Conservation (phyloP, 2,797 vertebrate genomes). For the Galagoides demidoff region DNA sequence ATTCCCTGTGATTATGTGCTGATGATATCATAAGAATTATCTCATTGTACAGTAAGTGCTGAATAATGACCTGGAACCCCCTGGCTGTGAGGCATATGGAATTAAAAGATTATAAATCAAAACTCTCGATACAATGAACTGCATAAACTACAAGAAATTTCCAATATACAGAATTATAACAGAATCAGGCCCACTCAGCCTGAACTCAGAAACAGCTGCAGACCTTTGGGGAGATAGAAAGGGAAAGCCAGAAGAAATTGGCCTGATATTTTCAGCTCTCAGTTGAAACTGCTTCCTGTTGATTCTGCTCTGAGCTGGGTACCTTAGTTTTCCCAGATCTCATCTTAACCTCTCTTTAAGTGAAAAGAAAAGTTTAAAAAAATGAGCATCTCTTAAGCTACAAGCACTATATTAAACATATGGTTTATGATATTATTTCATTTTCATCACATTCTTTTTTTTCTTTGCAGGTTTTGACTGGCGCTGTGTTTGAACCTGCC, state of each 20-base stretch:
- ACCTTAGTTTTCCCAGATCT: neutral
- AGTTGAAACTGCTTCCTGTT: neutral
- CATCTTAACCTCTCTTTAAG: neutral
- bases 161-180: neutral
- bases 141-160: neutral
- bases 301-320: neutral
- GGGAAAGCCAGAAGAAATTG: neutral
- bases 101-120: neutral
- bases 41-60: constrained; percentile 2
- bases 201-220: neutral
- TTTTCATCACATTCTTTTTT: neutral
- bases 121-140: neutral
- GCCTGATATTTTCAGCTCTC: neutral
- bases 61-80: constrained; percentile 36
- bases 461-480: too few species aligned
- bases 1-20: neutral
- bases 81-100: constrained; percentile 48
- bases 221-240: neutral
- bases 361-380: neutral
- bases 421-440: neutral
- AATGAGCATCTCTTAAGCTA: neutral
- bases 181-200: neutral
- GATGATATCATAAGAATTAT: neutral
- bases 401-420: neutral
- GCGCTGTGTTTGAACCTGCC: too few species aligned